Evolutionary conservation across 2,888 invertebrate genomes (phyloP).

Genomic region (Drosophila anomelani): DNA sequence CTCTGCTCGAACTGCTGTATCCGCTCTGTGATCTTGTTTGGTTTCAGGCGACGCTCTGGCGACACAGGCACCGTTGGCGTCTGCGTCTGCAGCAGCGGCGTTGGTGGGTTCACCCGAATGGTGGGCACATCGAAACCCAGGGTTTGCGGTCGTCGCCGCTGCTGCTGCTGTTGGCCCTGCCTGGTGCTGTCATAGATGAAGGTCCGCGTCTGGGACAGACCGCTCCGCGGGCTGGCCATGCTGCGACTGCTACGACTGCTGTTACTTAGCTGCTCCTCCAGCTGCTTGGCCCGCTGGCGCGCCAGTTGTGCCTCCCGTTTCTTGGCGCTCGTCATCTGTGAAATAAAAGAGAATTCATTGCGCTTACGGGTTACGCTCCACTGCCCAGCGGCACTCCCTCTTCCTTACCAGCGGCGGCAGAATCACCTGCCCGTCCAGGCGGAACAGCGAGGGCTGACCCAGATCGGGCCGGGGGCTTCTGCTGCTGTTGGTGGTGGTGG

Average conservation of each 20-base stretch:
- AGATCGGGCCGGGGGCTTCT: conserved; percentile 2
- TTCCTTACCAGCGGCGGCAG: conserved; percentile 82
- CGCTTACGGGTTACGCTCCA: conserved; percentile 42
- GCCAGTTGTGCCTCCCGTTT: conserved; percentile 72
- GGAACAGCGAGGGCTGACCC: conserved; percentile 70
- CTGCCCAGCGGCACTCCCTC: conserved; percentile 39
- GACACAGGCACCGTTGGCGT: conserved; percentile 4
- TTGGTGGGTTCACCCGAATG: conserved; percentile 82
- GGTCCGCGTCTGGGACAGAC: conserved; percentile 74
- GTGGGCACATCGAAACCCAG: conserved; percentile 55
- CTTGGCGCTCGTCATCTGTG: conserved; percentile 82
- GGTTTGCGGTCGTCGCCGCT: conserved; percentile 52
- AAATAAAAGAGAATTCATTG: conserved; percentile 4
- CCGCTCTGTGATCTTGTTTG: conserved; percentile 50
- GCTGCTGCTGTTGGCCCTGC: conserved; percentile 5
- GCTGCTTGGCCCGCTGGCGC: conserved; percentile 70
- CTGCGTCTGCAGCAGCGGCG: conserved; percentile 56
- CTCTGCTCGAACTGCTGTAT: conserved; percentile 54
- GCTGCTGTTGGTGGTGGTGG: not conserved
- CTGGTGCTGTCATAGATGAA: conserved; percentile 80
- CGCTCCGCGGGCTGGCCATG: conserved; percentile 41
- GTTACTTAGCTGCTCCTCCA: conserved; percentile 61
- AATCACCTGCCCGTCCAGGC: conserved; percentile 83
- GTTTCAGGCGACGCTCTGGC: conserved; percentile 27
- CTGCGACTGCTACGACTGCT: conserved; percentile 10